phyloP scores from a whole-genome alignment of 2,888 invertebrate species.

The Troides oblongomaculatus region DNA sequence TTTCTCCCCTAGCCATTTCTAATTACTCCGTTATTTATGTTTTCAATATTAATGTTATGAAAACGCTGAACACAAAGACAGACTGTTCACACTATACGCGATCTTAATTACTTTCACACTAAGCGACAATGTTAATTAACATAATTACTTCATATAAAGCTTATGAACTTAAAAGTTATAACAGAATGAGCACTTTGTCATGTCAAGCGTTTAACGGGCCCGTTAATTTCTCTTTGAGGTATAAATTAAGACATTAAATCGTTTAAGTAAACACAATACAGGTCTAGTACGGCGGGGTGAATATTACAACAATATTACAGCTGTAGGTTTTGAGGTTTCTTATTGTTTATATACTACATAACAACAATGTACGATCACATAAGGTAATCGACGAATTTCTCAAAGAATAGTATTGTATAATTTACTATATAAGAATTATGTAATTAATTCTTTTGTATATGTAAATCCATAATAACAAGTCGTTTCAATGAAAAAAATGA shows the following conservation, averaged over 20 bases:
- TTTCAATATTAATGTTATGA: constrained; percentile 33
- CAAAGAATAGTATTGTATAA: no score
- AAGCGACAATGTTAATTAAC: constrained; percentile 60
- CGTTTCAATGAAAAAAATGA: no score
- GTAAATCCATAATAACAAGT: no score
- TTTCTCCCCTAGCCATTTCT: constrained; percentile 33
- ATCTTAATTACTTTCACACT: constrained; percentile 52
- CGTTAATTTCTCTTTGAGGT: constrained; percentile 76
- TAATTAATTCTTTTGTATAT: no score
- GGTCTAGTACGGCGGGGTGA: constrained; percentile 32
- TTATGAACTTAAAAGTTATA: constrained; percentile 72
- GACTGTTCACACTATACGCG: constrained; percentile 34
- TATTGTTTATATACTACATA: no score
- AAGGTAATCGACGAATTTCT: no score
- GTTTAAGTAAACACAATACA: constrained; percentile 51
- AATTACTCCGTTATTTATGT: constrained; percentile 39
- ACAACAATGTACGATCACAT: no score
- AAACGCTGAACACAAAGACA: constrained; percentile 33
- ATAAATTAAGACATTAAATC: constrained; percentile 77
- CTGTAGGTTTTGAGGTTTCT: no score
- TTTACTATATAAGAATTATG: no score
- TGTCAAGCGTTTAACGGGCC: constrained; percentile 75
- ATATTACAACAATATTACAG: not conserved
- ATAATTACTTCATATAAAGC: constrained; percentile 68
- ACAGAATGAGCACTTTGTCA: constrained; percentile 75